A percentile compares a stretch with the other conserved stretches of the same genome.
phyloP scores from a whole-genome alignment of 2,797 vertebrate genomes.

The Otus scops region DNA sequence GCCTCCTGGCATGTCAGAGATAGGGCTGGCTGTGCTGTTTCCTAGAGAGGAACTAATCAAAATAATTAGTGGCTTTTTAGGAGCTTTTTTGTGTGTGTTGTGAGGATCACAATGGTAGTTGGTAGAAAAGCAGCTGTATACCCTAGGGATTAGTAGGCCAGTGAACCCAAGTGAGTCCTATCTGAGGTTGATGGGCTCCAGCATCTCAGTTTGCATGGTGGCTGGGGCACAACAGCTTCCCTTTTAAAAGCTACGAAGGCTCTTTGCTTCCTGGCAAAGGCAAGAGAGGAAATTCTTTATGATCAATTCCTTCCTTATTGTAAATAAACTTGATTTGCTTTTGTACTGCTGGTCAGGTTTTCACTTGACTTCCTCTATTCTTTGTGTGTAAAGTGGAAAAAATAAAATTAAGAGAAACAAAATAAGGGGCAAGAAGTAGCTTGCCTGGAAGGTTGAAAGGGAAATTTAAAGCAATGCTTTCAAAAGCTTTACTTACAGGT shows the following conservation, averaged over 20 bases:
- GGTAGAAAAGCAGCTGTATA: background rate
- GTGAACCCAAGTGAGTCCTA: background rate
- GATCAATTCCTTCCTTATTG: background rate
- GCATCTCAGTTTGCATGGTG: background rate
- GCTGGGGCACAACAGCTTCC: background rate
- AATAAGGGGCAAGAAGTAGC: background rate
- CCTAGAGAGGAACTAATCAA: background rate
- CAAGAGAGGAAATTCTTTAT: background rate
- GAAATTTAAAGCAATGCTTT: background rate
- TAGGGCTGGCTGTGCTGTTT: background rate
- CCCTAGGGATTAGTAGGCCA: background rate
- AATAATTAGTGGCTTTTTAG: background rate
- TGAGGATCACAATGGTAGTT: background rate
- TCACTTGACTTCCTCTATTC: background rate
- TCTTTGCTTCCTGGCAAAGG: background rate
- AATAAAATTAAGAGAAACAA: background rate
- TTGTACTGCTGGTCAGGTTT: background rate
- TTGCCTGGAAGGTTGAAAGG: background rate
- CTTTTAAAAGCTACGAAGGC: background rate
- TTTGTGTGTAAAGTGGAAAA: background rate
- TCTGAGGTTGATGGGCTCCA: background rate
- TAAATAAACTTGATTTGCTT: background rate
- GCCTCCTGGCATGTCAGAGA: rapidly evolving
- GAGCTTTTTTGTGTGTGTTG: background rate
- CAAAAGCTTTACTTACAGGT: background rate